These are phyloP conservation scores for Drosophila aldrichi DNA, from an alignment of 2,888 invertebrate species.

Conservation along the genomic window DNA sequence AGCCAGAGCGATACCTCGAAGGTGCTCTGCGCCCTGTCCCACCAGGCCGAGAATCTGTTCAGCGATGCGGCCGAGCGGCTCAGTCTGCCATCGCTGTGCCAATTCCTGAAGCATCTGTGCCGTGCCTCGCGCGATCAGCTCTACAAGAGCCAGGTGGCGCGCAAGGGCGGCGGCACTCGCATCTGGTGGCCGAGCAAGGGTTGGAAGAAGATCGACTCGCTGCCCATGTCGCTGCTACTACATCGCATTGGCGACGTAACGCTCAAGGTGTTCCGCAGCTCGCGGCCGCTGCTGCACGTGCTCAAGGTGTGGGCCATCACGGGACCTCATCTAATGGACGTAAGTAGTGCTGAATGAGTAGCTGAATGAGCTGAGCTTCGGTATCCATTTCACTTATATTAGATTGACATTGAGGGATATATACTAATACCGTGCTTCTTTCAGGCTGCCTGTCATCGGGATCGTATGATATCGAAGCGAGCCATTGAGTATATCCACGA, in stretches of 20 bases:
- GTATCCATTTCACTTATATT: background rate
- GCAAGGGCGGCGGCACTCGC: slow-evolving; percentile 85
- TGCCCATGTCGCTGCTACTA: slow-evolving; percentile 88
- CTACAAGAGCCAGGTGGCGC: slow-evolving; percentile 85
- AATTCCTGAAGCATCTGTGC: slow-evolving; percentile 93
- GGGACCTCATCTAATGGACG: slow-evolving; percentile 97
- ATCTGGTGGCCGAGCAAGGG: slow-evolving; percentile 85
- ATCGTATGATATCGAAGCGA: slow-evolving; percentile 94
- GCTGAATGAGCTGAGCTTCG: no score
- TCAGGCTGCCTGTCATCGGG: slow-evolving; percentile 96
- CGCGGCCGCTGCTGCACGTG: slow-evolving; percentile 94
- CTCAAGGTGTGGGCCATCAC: slow-evolving; percentile 97
- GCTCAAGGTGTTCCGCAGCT: slow-evolving; percentile 93
- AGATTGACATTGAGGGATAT: background rate
- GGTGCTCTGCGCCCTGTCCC: slow-evolving; percentile 94
- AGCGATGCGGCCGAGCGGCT: slow-evolving; percentile 94
- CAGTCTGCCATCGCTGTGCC: slow-evolving; percentile 93
- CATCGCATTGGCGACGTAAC: slow-evolving; percentile 95
- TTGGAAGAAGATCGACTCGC: slow-evolving; percentile 85
- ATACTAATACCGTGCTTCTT: slow-evolving; percentile 21
- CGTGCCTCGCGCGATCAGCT: slow-evolving; percentile 93
- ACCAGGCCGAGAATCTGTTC: slow-evolving; percentile 95
- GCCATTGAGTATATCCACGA: slow-evolving; percentile 97
- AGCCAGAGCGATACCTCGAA: slow-evolving; percentile 93
- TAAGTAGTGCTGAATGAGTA: slow-evolving; percentile 81